Conservation (phyloP, 2,797 vertebrate species). For the Arnoldichthys spilopterus region DNA sequence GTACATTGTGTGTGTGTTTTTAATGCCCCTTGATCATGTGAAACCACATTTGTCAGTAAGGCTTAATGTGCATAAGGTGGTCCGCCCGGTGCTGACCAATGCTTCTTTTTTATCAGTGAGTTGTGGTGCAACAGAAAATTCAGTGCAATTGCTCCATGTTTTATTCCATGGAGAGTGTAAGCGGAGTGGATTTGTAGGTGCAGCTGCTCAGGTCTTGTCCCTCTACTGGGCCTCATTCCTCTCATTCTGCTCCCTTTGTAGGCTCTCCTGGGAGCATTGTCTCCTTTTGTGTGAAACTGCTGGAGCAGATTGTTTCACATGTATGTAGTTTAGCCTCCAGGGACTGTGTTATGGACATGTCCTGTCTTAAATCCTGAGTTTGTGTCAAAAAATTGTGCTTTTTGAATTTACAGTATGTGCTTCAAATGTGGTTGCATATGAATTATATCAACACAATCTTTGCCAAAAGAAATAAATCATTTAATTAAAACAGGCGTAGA, state of each 20-base stretch:
- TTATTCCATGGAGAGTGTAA: constrained; percentile 23
- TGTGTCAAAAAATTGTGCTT: neutral
- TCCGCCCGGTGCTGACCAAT: constrained; percentile 1
- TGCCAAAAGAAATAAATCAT: too few relatives aligned
- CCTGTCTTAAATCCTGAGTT: neutral
- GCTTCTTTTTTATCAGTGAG: constrained; percentile 10
- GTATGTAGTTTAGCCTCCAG: neutral
- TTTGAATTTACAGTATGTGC: neutral
- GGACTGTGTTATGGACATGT: neutral
- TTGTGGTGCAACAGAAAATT: constrained; percentile 21
- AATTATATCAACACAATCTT: too few relatives aligned
- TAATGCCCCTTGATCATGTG: neutral
- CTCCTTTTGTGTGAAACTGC: neutral
- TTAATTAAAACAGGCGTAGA: neutral
- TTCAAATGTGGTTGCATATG: neutral
- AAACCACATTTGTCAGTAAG: neutral
- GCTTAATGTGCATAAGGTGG: neutral
- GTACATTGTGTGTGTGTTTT: neutral
- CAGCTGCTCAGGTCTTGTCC: constrained; percentile 21
- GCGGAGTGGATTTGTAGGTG: constrained; percentile 11
- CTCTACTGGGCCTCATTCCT: constrained; percentile 13
- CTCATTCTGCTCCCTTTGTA: constrained; percentile 19
- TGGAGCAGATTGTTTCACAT: neutral
- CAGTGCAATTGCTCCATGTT: constrained; percentile 22
- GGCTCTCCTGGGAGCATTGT: constrained; percentile 8